Conservation (phyloP, 2,888 invertebrate species). For the Coenonympha glycerion region DNA sequence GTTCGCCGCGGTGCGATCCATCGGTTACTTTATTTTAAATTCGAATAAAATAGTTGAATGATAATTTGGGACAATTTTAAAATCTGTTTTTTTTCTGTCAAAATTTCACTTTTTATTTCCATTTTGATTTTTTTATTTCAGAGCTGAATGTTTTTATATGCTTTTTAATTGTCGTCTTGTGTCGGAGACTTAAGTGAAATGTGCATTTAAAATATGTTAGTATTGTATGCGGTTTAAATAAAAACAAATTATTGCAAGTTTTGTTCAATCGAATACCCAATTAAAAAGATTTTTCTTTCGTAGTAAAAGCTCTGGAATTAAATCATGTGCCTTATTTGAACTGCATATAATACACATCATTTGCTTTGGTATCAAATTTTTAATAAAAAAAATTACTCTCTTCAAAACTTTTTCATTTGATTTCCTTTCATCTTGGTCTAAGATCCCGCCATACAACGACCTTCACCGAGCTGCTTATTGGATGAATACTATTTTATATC, state of each 20-base stretch:
- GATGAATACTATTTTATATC: too few relatives aligned
- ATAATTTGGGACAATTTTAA: conserved; percentile 26
- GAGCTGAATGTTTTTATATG: conserved; percentile 37
- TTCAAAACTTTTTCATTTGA: conserved; percentile 29
- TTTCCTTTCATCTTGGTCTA: too few relatives aligned
- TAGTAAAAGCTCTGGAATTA: background rate
- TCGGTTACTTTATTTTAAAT: conserved; percentile 38
- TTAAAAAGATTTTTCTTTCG: background rate
- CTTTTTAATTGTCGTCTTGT: conserved; percentile 48
- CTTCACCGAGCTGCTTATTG: too few relatives aligned
- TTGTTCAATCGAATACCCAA: background rate
- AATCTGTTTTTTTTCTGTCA: conserved; percentile 21
- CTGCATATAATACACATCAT: conserved; percentile 62
- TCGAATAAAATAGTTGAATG: conserved; percentile 18
- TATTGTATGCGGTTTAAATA: conserved; percentile 54
- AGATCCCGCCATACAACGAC: too few relatives aligned
- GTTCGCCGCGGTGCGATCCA: conserved; percentile 31
- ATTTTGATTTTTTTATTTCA: conserved; percentile 30
- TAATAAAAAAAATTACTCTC: conserved; percentile 63
- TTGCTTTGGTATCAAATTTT: conserved; percentile 72
- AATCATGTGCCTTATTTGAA: conserved; percentile 50
- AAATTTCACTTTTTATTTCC: conserved; percentile 21
- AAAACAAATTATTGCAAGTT: background rate
- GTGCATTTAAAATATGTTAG: conserved; percentile 53
- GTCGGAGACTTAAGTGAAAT: conserved; percentile 48